Conservation (phyloP, 2,888 invertebrate species). For the Petrolisthes cinctipes region DNA sequence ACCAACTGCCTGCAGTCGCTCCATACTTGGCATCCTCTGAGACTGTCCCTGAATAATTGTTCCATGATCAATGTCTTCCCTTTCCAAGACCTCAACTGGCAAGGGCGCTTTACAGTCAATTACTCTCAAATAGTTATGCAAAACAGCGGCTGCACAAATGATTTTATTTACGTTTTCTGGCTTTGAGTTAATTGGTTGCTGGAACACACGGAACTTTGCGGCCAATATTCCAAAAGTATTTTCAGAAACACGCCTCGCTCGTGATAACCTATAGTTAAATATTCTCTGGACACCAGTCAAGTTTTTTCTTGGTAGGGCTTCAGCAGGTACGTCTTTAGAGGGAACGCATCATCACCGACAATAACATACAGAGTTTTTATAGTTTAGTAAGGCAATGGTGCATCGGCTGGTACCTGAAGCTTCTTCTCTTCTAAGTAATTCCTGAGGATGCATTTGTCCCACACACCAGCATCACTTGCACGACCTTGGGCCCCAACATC, state of each 20-base stretch:
- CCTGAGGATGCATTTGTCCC: conserved; percentile 12
- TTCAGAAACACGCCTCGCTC: too few relatives aligned
- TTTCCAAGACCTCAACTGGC: too few relatives aligned
- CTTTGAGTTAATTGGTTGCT: not conserved
- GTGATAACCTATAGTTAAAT: not conserved
- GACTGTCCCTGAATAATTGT: too few relatives aligned
- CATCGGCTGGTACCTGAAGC: conserved; percentile 7
- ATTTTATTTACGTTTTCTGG: not conserved
- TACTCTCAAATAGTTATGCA: not conserved
- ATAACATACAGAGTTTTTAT: not conserved
- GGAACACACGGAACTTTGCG: not conserved
- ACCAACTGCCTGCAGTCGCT: too few relatives aligned
- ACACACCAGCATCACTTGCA: too few relatives aligned
- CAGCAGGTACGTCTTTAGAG: not conserved
- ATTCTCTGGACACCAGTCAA: not conserved
- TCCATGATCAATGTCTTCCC: too few relatives aligned
- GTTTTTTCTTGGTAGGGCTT: not conserved
- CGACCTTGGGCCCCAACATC: conserved; percentile 7
- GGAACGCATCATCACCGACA: not conserved
- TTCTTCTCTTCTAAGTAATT: conserved; percentile 18
- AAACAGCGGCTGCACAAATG: not conserved
- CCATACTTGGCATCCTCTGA: too few relatives aligned
- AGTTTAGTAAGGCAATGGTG: not conserved
- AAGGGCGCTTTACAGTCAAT: too few relatives aligned
- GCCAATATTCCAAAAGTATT: not conserved